Base-by-base conservation (phyloP, 1,140 invertebrate genomes). In the Micrasema longulum region DNA sequence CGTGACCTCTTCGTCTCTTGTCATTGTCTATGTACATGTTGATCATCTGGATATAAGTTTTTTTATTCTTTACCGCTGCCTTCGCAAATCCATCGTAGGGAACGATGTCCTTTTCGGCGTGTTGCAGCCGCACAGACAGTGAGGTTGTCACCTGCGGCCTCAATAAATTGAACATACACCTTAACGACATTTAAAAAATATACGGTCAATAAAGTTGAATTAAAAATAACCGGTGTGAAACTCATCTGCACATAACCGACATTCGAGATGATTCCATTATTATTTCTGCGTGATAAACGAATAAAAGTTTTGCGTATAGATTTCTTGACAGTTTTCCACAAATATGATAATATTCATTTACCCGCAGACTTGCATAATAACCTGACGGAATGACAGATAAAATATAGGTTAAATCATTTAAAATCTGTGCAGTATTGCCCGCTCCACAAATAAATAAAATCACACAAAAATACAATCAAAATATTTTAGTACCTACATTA, bases 11-110 rank as follows among this genome's bases (percentile, higher is more conserved):
- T 71, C 90, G 85, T 73, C 89, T 86, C 0, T 83, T 85, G 73
- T 88, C 89, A 63, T 86, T 82, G 10, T 83, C 84, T 75, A 89
- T 81, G 72, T 92, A 96, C 65, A 91, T 88, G 71, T 90, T 88
- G 26, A 96, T 84, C 79, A 93, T 90, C 68, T 91, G 88, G 20
- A 94, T 76, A 80, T 92, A 97, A 0, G 88, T 87, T 9, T 91
- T 80, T 79, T 92, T 95, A 50, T 90, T 89, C 80, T 93, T 95
- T 3, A 88, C 81, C 43, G 89, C 78, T 6, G 85, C 76, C 35
- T 83, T 79, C 23, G 84, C 79, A 81, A 92, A 93, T 0, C 79
- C 78, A 60, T 86, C 84, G 72, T 80, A 83, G 6, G 79, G 67
- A n/a, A 78, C 71, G 1, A 85, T 66, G 22, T 77, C 70, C 45